phyloP scores from a whole-genome alignment of 2,888 invertebrate genomes.

The Taphrorychus bicolor region DNA sequence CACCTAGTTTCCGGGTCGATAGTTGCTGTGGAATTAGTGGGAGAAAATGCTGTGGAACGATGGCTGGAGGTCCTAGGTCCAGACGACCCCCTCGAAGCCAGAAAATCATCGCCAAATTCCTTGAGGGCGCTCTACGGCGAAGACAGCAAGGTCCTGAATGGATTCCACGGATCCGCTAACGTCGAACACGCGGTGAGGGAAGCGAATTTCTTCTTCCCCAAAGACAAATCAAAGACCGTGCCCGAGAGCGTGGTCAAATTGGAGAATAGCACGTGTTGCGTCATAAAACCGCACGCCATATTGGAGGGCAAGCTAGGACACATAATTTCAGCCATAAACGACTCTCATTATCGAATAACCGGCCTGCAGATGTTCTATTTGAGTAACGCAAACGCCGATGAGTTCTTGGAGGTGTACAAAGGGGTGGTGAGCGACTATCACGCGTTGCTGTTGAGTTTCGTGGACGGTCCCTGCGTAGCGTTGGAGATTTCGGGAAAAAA shows the following conservation, averaged over 20 bases:
- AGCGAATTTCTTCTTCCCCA: constrained; percentile 70
- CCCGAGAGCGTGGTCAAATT: constrained; percentile 64
- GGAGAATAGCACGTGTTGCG: constrained; percentile 76
- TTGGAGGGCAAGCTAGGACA: constrained; percentile 75
- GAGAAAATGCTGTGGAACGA: constrained; percentile 69
- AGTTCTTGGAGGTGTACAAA: constrained; percentile 93
- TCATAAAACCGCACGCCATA: constrained; percentile 91
- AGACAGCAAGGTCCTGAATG: constrained; percentile 72
- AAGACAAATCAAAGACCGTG: constrained; percentile 45
- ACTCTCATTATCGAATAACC: constrained; percentile 75
- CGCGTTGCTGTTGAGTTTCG: constrained; percentile 84
- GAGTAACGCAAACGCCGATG: constrained; percentile 83
- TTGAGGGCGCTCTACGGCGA: constrained; percentile 72
- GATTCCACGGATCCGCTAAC: constrained; percentile 71
- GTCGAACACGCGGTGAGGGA: constrained; percentile 64
- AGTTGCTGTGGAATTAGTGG: constrained; percentile 76
- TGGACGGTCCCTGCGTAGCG: constrained; percentile 85
- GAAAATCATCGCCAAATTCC: constrained; percentile 62
- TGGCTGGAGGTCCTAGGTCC: constrained; percentile 70
- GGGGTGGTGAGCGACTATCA: constrained; percentile 80
- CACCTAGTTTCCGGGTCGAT: constrained; percentile 73
- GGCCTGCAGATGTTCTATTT: constrained; percentile 82
- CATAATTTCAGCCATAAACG: constrained; percentile 75
- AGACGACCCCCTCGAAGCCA: constrained; percentile 67
- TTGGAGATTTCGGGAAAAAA: constrained; percentile 78